Conservation (phyloP, 2,797 vertebrate species). For the Hydrolagus colliei region DNA sequence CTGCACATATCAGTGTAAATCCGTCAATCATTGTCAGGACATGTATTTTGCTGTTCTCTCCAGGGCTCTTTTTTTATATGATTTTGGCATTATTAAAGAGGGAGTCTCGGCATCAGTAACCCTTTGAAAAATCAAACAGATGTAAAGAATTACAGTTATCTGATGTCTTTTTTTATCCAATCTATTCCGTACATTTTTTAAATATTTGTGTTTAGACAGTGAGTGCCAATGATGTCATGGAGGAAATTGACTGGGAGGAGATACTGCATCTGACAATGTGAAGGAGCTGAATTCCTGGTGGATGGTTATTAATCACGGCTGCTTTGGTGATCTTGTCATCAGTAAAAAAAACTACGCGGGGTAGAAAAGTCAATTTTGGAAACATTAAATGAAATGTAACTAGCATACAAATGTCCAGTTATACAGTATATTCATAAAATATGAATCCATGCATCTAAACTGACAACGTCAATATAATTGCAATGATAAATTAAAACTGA, state of each 20-base stretch:
- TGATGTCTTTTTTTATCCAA: background rate
- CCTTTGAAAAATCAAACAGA: background rate
- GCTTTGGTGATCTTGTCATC: background rate
- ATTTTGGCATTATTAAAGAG: background rate
- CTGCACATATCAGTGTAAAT: background rate
- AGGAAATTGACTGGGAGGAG: background rate
- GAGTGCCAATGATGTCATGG: background rate
- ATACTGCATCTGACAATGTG: no score
- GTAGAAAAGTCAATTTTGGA: background rate
- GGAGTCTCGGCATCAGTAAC: background rate
- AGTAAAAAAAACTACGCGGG: constrained; percentile 3
- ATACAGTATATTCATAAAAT: background rate
- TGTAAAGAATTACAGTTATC: background rate
- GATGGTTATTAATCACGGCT: background rate
- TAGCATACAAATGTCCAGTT: background rate
- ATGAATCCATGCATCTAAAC: background rate
- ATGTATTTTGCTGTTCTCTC: background rate
- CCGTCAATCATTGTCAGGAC: background rate
- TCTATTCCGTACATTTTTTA: background rate
- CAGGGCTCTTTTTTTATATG: background rate
- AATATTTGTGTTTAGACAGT: background rate
- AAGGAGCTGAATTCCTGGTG: background rate
- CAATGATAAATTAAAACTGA: constrained; percentile 24
- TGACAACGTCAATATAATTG: background rate
- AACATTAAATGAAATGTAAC: background rate